These are phyloP conservation scores for Lethrus apterus DNA, from an alignment of 1,140 invertebrate genomes.

Conservation along the genomic window DNA sequence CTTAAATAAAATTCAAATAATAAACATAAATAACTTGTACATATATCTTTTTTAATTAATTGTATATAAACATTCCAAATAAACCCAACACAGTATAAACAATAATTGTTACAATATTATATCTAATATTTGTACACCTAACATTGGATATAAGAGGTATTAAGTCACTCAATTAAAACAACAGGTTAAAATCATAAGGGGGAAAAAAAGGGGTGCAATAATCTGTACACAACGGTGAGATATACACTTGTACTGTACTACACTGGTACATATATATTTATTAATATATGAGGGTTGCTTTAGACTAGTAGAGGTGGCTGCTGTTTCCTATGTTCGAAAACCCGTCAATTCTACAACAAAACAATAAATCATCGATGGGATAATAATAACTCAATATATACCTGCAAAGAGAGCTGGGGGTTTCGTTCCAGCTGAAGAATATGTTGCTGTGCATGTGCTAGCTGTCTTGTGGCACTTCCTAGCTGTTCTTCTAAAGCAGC, in stretches of 20 bases:
- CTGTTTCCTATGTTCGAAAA: slow-evolving; percentile 27
- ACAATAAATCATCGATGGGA: neutral
- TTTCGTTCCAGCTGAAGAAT: slow-evolving; percentile 67
- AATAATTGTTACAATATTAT: slow-evolving; percentile 4
- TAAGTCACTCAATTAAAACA: slow-evolving; percentile 26
- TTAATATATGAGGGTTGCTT: slow-evolving; percentile 34
- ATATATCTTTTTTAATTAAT: too few species aligned
- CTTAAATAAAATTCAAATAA: too few species aligned
- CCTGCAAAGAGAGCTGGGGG: slow-evolving; percentile 53
- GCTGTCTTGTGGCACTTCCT: slow-evolving; percentile 63
- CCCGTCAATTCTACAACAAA: slow-evolving; percentile 32
- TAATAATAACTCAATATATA: slow-evolving; percentile 22
- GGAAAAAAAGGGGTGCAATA: slow-evolving; percentile 30
- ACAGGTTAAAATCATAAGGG: slow-evolving; percentile 20
- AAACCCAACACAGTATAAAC: slow-evolving; percentile 38
- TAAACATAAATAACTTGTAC: slow-evolving; percentile 12
- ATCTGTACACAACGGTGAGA: slow-evolving; percentile 40
- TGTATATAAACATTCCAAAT: slow-evolving; percentile 41
- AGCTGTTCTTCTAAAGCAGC: slow-evolving; percentile 79
- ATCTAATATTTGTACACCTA: slow-evolving; percentile 33
- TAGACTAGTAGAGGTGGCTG: slow-evolving; percentile 35
- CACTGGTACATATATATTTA: slow-evolving; percentile 28
- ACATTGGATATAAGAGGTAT: slow-evolving; percentile 25
- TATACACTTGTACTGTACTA: slow-evolving; percentile 32
- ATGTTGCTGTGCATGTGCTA: slow-evolving; percentile 71